Evolutionary conservation across 1,140 invertebrate genomes (phyloP), one percentile per base, ranked within the genome.

Genomic region (Caenorhabditis briggsae): DNA sequence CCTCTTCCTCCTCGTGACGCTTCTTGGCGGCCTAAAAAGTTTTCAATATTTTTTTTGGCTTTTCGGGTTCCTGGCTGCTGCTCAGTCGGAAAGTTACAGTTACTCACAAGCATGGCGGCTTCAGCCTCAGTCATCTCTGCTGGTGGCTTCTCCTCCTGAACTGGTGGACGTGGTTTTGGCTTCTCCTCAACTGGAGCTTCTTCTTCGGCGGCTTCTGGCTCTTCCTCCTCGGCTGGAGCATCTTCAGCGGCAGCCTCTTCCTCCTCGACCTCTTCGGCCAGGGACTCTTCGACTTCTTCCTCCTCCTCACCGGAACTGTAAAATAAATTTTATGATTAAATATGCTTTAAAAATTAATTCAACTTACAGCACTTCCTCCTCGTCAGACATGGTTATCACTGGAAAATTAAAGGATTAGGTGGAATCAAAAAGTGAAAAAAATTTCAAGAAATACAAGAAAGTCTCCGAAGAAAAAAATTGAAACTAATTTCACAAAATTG

Each of bases 1-100:
- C 91, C 82, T 92, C 91, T 84, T 92, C 91, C 59, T 92, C 89
- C 55, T 92, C 91, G 61, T 92, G 91, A 33, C 91, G 88, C 82
- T 92, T 91, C 86, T 92, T 92, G 43, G 91, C 91, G 23, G 91
- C 91, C 84, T 85, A 41, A 23, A 85, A 61, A 25, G 7, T 2
- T 25, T 48, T 78, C 20, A 23, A 11, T 9, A 56, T 25, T 9
- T 61, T 25, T 25, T 25, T 23, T 61, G 25, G 23, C 3, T 8
- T 25, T 58, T 5, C 11, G 11, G 5, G 9, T 53, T 5, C 50
- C 9, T n/a, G n/a, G n/a, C n/a, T n/a, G n/a, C 50, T 2, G 50
- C 50, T 16, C 50, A 53, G 12, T 11, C 50, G 11, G 11, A 11
- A 14, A 11, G 11, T 11, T 25, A 23, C 14, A 33, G 33, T 20